Evolutionary conservation across 2,888 invertebrate species (phyloP).

Genomic region (Eustalomyia histrio): DNA sequence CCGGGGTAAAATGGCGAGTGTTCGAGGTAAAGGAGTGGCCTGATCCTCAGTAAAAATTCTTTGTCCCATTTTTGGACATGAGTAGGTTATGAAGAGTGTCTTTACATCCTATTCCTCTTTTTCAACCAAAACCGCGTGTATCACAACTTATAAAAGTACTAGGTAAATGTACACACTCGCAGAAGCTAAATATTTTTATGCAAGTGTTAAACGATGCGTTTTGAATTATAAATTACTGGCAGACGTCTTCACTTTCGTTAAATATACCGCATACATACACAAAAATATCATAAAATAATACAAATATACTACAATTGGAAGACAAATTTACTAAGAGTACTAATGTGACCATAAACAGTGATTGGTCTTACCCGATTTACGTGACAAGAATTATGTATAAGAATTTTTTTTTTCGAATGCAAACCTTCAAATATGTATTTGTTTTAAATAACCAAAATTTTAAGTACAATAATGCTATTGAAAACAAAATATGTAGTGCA

Average conservation of each 20-base stretch:
- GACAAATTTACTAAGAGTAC: background rate
- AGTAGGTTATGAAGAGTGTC: no score
- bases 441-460: conserved; percentile 50
- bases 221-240: conserved; percentile 68
- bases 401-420: conserved; percentile 49
- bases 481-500: background rate
- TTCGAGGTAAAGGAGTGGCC: no score
- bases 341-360: conserved; percentile 34
- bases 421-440: conserved; percentile 48
- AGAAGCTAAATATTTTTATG: conserved; percentile 4
- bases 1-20: no score
- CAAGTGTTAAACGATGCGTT: conserved; percentile 48
- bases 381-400: conserved; percentile 69
- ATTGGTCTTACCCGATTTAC: conserved; percentile 73
- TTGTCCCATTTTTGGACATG: no score
- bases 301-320: background rate
- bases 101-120: no score
- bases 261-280: conserved; percentile 18
- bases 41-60: no score
- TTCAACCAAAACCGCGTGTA: no score
- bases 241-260: conserved; percentile 64
- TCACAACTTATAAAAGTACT: no score
- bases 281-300: conserved; percentile 11
- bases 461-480: background rate
- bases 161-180: background rate